Percentiles rank a stretch among this genome's conserved stretches.
Evolutionary conservation across 2,113 vertebrate species (phyloP).

Genomic region (Crotalus helleri): DNA sequence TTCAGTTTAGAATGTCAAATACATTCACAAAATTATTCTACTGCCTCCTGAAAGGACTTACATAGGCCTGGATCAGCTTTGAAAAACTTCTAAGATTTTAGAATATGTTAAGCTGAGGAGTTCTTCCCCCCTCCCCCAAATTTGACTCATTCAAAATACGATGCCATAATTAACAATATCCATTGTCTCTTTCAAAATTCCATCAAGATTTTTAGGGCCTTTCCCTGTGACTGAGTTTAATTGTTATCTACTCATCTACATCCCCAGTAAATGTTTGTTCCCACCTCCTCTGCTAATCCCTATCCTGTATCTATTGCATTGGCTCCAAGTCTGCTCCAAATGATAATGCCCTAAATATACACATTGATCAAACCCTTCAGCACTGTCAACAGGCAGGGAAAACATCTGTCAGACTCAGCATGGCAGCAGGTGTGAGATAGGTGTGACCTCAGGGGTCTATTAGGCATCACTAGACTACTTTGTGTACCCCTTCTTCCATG

Average conservation of each 20-base stretch:
- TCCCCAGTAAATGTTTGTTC: not conserved
- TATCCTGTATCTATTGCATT: not conserved
- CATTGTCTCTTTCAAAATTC: not conserved
- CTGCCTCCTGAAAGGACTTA: not conserved
- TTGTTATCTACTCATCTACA: not conserved
- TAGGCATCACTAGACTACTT: not conserved
- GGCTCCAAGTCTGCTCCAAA: not conserved
- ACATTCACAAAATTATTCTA: too few species aligned
- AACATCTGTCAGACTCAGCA: not conserved
- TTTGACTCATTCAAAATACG: not conserved
- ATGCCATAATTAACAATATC: not conserved
- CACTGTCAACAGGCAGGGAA: not conserved
- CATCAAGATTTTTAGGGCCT: not conserved
- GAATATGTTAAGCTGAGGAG: not conserved
- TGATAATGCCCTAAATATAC: not conserved
- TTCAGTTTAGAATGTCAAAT: not conserved
- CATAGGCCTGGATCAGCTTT: not conserved
- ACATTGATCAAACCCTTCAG: not conserved
- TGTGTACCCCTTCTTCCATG: not conserved
- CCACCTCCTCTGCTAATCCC: not conserved
- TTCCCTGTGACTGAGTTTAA: not conserved
- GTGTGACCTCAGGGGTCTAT: not conserved
- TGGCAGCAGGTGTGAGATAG: not conserved
- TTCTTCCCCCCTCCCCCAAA: not conserved
- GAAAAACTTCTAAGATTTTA: not conserved